Evolutionary conservation across 64 coral and sea anemone genomes (phyloP), one percentile per base, ranked within the genome.

Genomic region (Pocillopora damicornis): DNA sequence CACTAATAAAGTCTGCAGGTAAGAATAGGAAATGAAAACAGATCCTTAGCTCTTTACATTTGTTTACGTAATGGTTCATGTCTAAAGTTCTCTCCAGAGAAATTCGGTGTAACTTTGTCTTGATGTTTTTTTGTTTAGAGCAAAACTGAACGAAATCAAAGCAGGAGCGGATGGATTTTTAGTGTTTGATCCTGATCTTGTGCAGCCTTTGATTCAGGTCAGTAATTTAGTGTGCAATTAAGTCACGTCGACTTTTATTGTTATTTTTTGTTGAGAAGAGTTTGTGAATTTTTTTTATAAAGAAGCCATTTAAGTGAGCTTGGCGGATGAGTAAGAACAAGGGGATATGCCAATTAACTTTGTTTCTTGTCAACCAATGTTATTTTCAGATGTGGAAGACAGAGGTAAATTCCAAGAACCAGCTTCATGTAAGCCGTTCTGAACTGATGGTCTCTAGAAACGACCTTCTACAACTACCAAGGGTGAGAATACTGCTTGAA

Each of bases 151-250:
- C 26, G 94, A 95, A 69, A 92, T 95, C 57, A 81, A 95, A 75
- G 90, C 94, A 64, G 94, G 94, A 87, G 94, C 81, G 18, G 94
- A 95, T 75, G 94, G 94, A 13, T 89, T 92, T 75, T 71, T 95
- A 51, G 94, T 95, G 56, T 95, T 95, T 87, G 94, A 95, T 81
- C 79, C 87, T 26, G 75, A 89, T 76, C 81, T 95, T 8, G 64
- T 95, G 2, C 66, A 38, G 13, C 90, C 90, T 42, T 75, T 95
- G 13, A 80, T 60, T 6, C 37, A 95, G 87, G 94, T 95, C 34
- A 75, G 61, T 87, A 37, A 26, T 82, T 7, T 20, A 18, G 1
- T 42, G 9, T 26, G 76, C 34, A 38, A 13, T 17, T 18, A 60
- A 56, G 34, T 14, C 37, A 8, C 42, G 42, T 51, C 7, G 42